Conservation (phyloP, 2,113 vertebrate species). For the Cynopterus brachyotis region DNA sequence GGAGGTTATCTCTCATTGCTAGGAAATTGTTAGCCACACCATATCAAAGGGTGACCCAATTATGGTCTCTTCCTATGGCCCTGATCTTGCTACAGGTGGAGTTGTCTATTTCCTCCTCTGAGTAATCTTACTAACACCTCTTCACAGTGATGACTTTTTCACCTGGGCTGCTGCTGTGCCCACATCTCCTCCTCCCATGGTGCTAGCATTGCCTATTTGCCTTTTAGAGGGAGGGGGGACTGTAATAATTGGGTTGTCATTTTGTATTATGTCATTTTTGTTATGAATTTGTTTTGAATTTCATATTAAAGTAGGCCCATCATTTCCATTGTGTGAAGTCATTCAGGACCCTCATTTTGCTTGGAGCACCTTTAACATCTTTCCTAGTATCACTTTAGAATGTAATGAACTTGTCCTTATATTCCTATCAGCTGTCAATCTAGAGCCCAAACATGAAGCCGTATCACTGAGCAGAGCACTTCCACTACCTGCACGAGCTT, state of each 20-base stretch:
- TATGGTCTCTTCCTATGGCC: neutral
- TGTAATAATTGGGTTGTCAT: neutral
- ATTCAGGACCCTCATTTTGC: neutral
- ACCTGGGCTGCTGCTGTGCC: neutral
- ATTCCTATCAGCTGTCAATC: neutral
- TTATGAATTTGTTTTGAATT: slow-evolving; percentile 11
- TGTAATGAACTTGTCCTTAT: neutral
- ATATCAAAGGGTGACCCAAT: neutral
- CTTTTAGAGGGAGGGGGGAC: neutral
- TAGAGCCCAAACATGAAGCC: neutral
- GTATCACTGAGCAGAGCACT: neutral
- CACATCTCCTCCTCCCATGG: neutral
- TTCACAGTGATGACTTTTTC: neutral
- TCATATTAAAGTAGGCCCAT: neutral
- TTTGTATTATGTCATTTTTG: neutral
- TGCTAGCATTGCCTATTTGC: neutral
- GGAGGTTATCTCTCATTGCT: neutral
- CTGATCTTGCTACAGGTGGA: neutral
- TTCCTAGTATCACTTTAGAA: neutral
- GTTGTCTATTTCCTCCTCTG: neutral
- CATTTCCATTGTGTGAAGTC: neutral
- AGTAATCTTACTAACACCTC: neutral
- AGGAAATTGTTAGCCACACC: neutral
- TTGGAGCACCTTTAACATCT: neutral
- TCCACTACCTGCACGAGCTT: neutral